Percentiles rank a stretch among this genome's conserved stretches.
Conservation (phyloP, 92 coral and sea anemone species). For the Epizoanthus stellaris region DNA sequence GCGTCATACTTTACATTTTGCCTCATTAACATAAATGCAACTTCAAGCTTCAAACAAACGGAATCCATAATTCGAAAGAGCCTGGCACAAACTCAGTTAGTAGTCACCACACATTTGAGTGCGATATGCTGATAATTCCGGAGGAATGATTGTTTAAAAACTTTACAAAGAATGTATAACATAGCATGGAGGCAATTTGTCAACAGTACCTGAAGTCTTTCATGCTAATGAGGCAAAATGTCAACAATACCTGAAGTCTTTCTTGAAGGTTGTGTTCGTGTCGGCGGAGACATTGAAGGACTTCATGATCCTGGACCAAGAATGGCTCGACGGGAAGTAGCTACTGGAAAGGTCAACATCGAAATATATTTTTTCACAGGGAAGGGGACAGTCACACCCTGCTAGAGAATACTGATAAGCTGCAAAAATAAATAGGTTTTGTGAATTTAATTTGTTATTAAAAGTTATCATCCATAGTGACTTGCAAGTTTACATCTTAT, state of each 20-base stretch:
- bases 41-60: no score
- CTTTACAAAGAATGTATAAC: no score
- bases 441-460: no score
- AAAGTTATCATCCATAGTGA: background rate
- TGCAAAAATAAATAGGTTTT: background rate
- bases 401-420: background rate
- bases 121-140: no score
- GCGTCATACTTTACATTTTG: no score
- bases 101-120: no score
- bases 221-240: background rate
- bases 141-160: no score
- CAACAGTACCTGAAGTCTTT: no score
- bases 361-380: background rate
- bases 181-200: no score
- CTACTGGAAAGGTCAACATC: background rate
- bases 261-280: background rate
- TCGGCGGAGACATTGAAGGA: background rate
- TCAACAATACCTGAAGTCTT: background rate
- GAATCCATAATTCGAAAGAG: no score
- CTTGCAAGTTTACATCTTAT: background rate
- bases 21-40: no score
- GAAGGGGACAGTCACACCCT: background rate
- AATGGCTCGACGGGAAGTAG: background rate
- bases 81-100: no score
- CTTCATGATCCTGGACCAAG: background rate